Base-by-base conservation (phyloP, 2,113 vertebrate species). In the Danionella cerebrum region DNA sequence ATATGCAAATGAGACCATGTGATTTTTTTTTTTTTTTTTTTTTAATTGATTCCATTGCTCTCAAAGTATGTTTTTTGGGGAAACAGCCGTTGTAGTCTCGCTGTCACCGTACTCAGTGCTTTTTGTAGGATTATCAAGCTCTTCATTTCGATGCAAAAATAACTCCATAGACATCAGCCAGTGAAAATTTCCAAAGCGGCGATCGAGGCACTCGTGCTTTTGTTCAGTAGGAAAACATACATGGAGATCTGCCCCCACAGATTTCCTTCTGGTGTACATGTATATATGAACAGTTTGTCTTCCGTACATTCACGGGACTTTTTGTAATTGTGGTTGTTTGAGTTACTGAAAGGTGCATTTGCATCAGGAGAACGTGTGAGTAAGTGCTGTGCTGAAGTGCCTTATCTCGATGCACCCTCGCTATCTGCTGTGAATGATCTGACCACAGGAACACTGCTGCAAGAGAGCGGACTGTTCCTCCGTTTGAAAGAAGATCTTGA, bases 281-380 rank as follows among this genome's bases (percentile, higher is more conserved):
- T 60, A 16, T 42, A 12, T 44, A 42, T 14, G 19, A 6, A 55
- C 25, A 13, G 18, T 45, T 60, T 4, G 39, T 7, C 39, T 60
- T 1, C 35, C 9, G 21, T 14, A 51, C 24, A n/a, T 58, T 25
- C 36, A 59, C 10, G 42, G 25, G 58, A 60, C 39, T 13, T 60
- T 60, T 60, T 60, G 58, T 60, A 60, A 45, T 44, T 31, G 24
- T 60, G 35, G 3, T 68, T 68, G 19, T 68, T 22, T 58, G 29
- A 25, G 19, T 41, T 13, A 36, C 21, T 68, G 58, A 44, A 27
- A 13, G 19, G 10, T 31, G 57, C 42, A 21, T 39, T 18, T 60
- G 16, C 22, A 29, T 55, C 29, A 55, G 35, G 36, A 36, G n/a
- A 59, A 42, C 36, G 16, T 8, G 24, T 57, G 33, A 18, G 1